Evolutionary conservation across 1,140 invertebrate genomes (phyloP), one percentile per base, ranked within the genome.

Genomic region (Chrysomallon squamiferum): DNA sequence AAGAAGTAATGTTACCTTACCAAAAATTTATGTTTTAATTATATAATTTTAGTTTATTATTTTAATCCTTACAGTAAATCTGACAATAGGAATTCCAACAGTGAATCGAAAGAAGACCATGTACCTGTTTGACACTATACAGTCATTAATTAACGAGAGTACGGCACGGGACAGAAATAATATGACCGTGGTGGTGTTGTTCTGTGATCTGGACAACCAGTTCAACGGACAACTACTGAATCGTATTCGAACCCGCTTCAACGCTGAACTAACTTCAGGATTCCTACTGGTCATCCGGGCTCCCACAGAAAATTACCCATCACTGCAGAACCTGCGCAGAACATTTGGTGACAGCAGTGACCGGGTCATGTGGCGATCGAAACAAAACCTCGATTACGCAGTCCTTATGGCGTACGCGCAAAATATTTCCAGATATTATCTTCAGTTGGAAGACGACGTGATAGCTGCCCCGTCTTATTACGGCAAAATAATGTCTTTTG

Each of bases 401-500:
- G 80, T 78, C 50, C 57, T 85, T 30, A 81, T 83, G 69, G 66
- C 72, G 56, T 84, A 82, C 54, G 62, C 75, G 3, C 65, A 68
- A 56, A 72, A 76, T 18, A 33, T 83, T 15, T 79, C 78, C 2
- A 57, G 65, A 11, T 85, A 78, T 63, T 84, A 86, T 68, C 45
- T 86, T 25, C 81, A 85, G 61, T 59, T 86, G 7, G 83, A 86
- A 49, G 84, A 86, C 68, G 84, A 86, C 65, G 80, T 86, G 2
- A 63, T 78, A n/a, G 65, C 71, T 7, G 81, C 80, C 3, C 56
- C 68, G 3, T 68, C 77, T 62, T 86, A 79, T 63, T 45, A 80
- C 7, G 65, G 71, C 18, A 75, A 78, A 27, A 82, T 84, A 35
- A 73, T 73, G 49, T 59, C 68, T 22, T 81, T 77, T 49, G 74